Evolutionary conservation across 2,797 vertebrate species (phyloP).

Genomic region (Calcarius lapponicus): DNA sequence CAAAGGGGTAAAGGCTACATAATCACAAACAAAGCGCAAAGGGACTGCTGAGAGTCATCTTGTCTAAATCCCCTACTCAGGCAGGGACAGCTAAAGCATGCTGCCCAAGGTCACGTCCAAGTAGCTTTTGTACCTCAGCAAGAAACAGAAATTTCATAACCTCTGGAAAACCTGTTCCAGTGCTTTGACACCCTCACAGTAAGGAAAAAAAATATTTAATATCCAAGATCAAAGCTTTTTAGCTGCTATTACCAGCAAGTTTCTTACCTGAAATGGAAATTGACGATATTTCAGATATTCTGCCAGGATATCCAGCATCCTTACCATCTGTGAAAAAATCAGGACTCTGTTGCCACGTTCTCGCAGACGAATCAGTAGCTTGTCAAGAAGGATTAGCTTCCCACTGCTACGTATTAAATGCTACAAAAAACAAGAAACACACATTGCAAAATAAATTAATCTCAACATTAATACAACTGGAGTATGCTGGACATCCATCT

Average conservation of each 20-base stretch:
- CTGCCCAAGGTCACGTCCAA: background rate
- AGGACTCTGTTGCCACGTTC: constrained; percentile 96
- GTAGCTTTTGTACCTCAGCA: background rate
- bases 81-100: background rate
- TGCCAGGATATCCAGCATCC: constrained; percentile 98
- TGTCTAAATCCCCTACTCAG: background rate
- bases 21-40: background rate
- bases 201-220: background rate
- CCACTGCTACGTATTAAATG: constrained; percentile 93
- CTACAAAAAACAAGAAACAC: background rate
- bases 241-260: background rate
- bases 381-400: constrained; percentile 96
- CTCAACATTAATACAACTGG: background rate
- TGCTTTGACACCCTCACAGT: background rate
- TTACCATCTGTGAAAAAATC: constrained; percentile 99
- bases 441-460: background rate
- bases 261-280: background rate
- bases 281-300: constrained; percentile 85
- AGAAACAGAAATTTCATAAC: background rate
- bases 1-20: background rate
- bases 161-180: background rate
- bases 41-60: background rate
- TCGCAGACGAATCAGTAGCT: constrained; percentile 91
- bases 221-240: background rate
- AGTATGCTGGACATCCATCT: background rate